phyloP scores from a whole-genome alignment of 2,888 invertebrate genomes.

The Linhomoeus sp. region DNA sequence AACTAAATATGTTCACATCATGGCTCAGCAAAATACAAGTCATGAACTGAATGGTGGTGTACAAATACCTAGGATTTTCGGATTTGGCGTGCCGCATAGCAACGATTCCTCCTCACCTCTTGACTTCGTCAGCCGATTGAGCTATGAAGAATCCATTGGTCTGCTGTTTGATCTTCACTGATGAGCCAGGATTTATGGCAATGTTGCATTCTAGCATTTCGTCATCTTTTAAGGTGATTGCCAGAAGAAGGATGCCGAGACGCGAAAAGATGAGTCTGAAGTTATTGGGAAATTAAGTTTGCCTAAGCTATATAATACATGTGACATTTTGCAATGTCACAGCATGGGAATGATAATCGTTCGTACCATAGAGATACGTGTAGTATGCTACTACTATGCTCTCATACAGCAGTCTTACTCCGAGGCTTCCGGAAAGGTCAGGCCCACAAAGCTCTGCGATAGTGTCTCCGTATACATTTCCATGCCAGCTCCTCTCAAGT shows the following conservation, averaged over 20 bases:
- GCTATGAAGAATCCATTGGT: constrained; percentile 99
- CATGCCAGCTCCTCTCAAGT: constrained; percentile 99
- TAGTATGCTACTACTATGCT: not conserved
- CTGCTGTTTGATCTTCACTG: constrained; percentile 76
- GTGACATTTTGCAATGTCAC: too few relatives aligned
- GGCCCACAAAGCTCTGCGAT: constrained; percentile 96
- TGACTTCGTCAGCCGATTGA: constrained; percentile 98
- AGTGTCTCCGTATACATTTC: constrained; percentile 96
- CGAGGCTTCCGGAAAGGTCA: constrained; percentile 89
- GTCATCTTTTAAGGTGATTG: constrained; percentile 73
- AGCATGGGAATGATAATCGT: too few relatives aligned
- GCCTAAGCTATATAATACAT: not conserved
- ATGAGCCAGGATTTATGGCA: constrained; percentile 81
- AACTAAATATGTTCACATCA: too few relatives aligned
- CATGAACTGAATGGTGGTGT: too few relatives aligned
- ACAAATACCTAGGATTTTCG: too few relatives aligned
- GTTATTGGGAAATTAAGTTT: constrained; percentile 23
- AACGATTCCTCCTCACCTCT: constrained; percentile 62
- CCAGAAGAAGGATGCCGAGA: constrained; percentile 79
- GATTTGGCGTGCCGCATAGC: too few relatives aligned
- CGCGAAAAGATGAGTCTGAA: constrained; percentile 95
- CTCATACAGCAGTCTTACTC: not conserved
- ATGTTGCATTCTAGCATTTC: constrained; percentile 65
- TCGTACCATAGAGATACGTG: not conserved
- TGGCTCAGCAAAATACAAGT: too few relatives aligned